Conservation (phyloP, 2,888 invertebrate genomes). For the Lepidochrysops patricia region DNA sequence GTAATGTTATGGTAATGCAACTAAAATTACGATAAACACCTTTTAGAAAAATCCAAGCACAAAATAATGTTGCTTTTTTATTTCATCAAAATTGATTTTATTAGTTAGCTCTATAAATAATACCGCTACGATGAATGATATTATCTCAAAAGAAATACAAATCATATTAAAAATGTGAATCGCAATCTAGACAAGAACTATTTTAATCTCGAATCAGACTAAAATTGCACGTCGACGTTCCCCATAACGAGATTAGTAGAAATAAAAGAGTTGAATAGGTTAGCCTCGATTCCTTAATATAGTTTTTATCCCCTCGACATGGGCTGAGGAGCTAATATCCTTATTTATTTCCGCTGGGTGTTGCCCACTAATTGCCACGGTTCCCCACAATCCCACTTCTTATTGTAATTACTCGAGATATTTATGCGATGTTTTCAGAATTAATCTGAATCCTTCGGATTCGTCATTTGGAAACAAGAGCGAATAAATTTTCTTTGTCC, state of each 20-base stretch:
- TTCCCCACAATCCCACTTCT: conserved; percentile 55
- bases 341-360: conserved; percentile 70
- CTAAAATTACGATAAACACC: too few relatives aligned
- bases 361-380: conserved; percentile 65
- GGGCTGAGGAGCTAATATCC: conserved; percentile 51
- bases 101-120: too few relatives aligned
- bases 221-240: conserved; percentile 25
- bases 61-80: too few relatives aligned
- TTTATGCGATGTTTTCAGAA: conserved; percentile 31
- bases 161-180: background rate
- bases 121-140: too few relatives aligned
- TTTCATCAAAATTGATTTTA: too few relatives aligned
- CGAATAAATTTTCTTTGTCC: conserved; percentile 18
- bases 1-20: too few relatives aligned
- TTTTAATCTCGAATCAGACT: background rate
- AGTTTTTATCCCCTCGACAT: conserved; percentile 50
- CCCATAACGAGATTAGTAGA: conserved; percentile 24
- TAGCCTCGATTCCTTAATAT: conserved; percentile 42
- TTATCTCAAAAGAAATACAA: background rate
- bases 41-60: too few relatives aligned
- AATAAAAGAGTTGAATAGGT: conserved; percentile 19
- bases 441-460: conserved; percentile 21
- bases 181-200: background rate
- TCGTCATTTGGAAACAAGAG: conserved; percentile 13
- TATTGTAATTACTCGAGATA: conserved; percentile 33